Base-by-base conservation (phyloP, 2,888 invertebrate genomes). In the Tipula unca region DNA sequence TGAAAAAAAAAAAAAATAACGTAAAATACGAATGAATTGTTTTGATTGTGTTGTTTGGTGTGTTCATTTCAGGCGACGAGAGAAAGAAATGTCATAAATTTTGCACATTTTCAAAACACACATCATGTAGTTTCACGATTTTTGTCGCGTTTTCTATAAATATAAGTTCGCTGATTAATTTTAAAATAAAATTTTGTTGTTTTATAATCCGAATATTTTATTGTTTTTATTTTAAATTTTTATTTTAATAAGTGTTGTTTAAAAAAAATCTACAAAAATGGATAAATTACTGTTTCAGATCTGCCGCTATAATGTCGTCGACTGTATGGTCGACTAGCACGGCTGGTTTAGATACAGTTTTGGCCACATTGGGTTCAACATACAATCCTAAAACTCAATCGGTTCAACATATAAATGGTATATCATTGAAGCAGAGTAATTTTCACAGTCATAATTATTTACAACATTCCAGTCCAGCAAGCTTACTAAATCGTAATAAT, bases 311-410 rank as follows among this genome's bases (percentile, higher is more conserved):
- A 25, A 69, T 69, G 69, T 25, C 69, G 17, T 83, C 83, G 94
- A 94, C 94, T 92, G 93, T 94, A 91, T 94, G 95, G 94, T 94
- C 94, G 89, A 94, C 94, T 89, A 92, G 93, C 90, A 92, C 93
- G 89, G 92, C 93, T 90, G 94, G 91, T 89, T 89, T 92, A 89
- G 90, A 90, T 86, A 88, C 88, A 84, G 88, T 88, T 82, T 87
- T 88, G 86, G 88, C 88, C 86, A 87, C 87, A 85, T 85, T 88
- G 82, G 87, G 88, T 85, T 85, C 88, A 84, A 87, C 87, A 29
- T 86, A 69, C 14, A 86, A 86, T 82, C 84, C 84, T 1, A 86
- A 85, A 84, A 85, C 85, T 4, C 32, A 82, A n/a, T 48, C 82
- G 5, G 48, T 36, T 20, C 86, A 87, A 20, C 86, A 86, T 29